Evolutionary conservation across 2,113 vertebrate species (phyloP), one percentile per base, ranked within the genome.

Genomic region (Haplochromis vanheusdeni): DNA sequence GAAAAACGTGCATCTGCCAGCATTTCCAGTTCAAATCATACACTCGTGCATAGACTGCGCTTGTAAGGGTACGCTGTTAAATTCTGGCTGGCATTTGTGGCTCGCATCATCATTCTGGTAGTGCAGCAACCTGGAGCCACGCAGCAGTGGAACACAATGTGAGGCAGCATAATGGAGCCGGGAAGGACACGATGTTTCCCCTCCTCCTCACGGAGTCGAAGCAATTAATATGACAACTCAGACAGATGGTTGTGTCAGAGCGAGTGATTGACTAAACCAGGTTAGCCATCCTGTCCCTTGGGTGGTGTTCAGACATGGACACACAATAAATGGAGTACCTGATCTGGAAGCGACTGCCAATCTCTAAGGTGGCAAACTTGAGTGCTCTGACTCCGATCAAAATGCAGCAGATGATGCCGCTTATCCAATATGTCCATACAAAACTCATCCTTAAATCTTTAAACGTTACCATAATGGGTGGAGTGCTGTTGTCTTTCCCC

Each of bases 161-260:
- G 65, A 87, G 83, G 81, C 79, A 19, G 82, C 35, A 77, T 70
- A 84, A 91, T 83, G 75, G 87, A 75, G 82, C 85, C n/a, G 26
- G 79, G 79, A 62, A 58, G 81, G 68, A 86, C 89, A 56, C 68
- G 1, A 21, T 87, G 86, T 87, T 79, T 65, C 82, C 31, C 52
- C n/a, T 79, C 54, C 68, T 56, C n/a, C 11, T 10, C 62, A 6
- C 33, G 4, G 81, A 80, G 84, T 35, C 9, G n/a, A 52, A 70
- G 81, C 90, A 87, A 85, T 90, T 91, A 90, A 82, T 82, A n/a
- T 80, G 82, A 90, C 40, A 26, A 28, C 13, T 23, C 56, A 85
- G 91, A 88, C 87, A 84, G 89, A 89, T 88, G 82, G 87, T 9
- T 9, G 85, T 79, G 88, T 86, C 92, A 80, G 8, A 81, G 21